phyloP scores from a whole-genome alignment of 1,140 invertebrate genomes.

The Drosophila kepulauana region DNA sequence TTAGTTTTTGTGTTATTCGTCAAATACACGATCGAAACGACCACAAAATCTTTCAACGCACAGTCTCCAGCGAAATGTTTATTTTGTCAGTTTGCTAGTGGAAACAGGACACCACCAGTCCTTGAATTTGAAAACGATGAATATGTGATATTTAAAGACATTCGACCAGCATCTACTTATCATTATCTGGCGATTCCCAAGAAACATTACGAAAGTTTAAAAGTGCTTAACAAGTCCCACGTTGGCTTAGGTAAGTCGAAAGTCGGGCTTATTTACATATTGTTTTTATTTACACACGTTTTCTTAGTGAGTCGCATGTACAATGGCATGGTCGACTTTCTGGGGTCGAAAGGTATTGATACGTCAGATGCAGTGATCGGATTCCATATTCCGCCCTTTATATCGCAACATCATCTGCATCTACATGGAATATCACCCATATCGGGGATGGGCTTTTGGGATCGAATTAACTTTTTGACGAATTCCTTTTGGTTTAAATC shows the following conservation, averaged over 20 bases:
- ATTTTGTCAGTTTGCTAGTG: constrained; percentile 90
- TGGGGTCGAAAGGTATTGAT: constrained; percentile 85
- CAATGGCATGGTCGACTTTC: constrained; percentile 50
- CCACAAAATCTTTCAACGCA: not conserved
- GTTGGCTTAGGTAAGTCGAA: constrained; percentile 88
- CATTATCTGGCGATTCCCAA: constrained; percentile 94
- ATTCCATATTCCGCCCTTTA: constrained; percentile 97
- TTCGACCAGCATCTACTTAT: constrained; percentile 91
- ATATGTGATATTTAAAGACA: constrained; percentile 93
- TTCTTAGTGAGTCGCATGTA: constrained; percentile 63
- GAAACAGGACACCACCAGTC: constrained; percentile 86
- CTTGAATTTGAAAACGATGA: constrained; percentile 91
- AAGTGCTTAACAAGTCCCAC: constrained; percentile 88
- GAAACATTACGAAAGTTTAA: constrained; percentile 91
- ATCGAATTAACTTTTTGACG: constrained; percentile 90
- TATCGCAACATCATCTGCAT: constrained; percentile 93
- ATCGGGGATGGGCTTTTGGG: constrained; percentile 89
- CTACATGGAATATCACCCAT: constrained; percentile 94
- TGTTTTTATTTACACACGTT: constrained; percentile 43
- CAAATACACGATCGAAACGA: constrained; percentile 21
- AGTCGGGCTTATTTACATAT: constrained; percentile 8
- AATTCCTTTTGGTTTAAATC: constrained; percentile 94
- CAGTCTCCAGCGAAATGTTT: constrained; percentile 84
- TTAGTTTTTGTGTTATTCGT: constrained; percentile 7
- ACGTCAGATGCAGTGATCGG: constrained; percentile 89